phyloP scores from a whole-genome alignment of 2,797 vertebrate species.

The Cheracebus regulus region DNA sequence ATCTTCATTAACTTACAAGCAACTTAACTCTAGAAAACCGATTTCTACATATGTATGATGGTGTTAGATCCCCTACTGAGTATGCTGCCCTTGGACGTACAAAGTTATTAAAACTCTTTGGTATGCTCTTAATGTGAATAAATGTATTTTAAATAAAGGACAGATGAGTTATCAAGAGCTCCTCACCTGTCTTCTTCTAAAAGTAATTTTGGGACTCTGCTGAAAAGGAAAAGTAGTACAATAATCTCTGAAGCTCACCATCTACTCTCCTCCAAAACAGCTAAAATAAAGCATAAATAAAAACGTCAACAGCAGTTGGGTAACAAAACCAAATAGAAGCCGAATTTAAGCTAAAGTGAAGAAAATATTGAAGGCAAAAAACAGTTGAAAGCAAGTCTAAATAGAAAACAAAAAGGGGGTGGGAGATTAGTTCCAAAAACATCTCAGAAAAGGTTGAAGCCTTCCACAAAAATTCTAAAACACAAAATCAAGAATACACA shows the following conservation, averaged over 20 bases:
- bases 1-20: neutral
- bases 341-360: neutral
- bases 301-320: neutral
- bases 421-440: neutral
- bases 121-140: neutral
- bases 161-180: neutral
- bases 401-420: neutral
- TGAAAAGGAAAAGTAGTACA: neutral
- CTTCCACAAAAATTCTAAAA: neutral
- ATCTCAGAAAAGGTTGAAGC: neutral
- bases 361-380: neutral
- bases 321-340: neutral
- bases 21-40: conserved; percentile 6
- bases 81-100: neutral
- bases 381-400: neutral
- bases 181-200: neutral
- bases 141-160: neutral
- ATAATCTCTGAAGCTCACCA: neutral
- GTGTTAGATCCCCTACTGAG: neutral
- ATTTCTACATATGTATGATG: neutral
- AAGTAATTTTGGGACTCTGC: neutral
- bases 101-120: neutral
- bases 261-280: neutral
- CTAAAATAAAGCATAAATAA: neutral
- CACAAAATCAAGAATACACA: neutral